phyloP scores from a whole-genome alignment of 2,797 vertebrate genomes.

The Fringilla coelebs region DNA sequence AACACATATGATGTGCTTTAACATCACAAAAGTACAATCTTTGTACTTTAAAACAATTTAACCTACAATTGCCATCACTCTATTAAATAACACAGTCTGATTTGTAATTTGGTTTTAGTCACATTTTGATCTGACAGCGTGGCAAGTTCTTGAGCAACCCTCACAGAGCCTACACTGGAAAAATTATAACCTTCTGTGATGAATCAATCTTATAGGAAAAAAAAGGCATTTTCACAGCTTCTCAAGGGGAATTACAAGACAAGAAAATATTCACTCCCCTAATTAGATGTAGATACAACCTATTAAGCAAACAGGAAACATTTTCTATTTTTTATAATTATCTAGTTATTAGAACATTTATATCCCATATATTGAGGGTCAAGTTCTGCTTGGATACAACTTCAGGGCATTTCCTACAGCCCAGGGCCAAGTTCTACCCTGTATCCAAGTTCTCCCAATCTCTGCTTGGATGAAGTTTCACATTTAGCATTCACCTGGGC shows the following conservation, averaged over 20 bases:
- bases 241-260: background rate
- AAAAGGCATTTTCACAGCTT: background rate
- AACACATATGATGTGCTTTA: background rate
- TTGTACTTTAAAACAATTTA: background rate
- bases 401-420: background rate
- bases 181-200: background rate
- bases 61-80: background rate
- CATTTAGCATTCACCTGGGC: background rate
- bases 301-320: background rate
- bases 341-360: background rate
- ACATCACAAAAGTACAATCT: background rate
- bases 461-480: background rate
- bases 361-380: background rate
- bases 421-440: background rate
- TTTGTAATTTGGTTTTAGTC: background rate
- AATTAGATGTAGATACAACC: background rate
- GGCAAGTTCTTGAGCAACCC: accelerated
- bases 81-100: background rate
- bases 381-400: background rate
- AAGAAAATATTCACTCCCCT: background rate
- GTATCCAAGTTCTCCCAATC: background rate
- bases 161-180: background rate
- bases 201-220: background rate
- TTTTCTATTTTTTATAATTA: background rate
- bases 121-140: background rate